These are phyloP conservation scores for Odontomyia ornata DNA, from an alignment of 2,888 invertebrate genomes.

Conservation along the genomic window DNA sequence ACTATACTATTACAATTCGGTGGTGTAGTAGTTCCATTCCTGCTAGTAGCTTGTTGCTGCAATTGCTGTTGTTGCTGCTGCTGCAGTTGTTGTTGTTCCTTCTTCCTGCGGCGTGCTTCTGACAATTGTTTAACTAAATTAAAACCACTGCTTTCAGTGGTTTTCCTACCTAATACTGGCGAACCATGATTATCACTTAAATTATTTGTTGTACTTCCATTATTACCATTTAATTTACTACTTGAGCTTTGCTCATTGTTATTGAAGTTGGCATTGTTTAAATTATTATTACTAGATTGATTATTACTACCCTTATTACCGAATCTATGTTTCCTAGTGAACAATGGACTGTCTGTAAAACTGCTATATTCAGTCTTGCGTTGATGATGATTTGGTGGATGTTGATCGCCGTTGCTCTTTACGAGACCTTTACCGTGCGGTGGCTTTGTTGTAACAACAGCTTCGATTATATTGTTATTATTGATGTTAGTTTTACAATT, in stretches of 20 bases:
- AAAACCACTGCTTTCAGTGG: constrained; percentile 58
- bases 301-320: constrained; percentile 53
- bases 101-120: constrained; percentile 61
- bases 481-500: constrained; percentile 32
- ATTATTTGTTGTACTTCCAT: constrained; percentile 47
- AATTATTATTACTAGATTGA: constrained; percentile 38
- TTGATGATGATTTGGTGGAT: constrained; percentile 38
- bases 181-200: constrained; percentile 56
- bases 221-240: constrained; percentile 39
- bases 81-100: constrained; percentile 55
- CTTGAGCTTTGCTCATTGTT: constrained; percentile 46
- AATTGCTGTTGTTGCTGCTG: constrained; percentile 34
- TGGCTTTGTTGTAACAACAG: constrained; percentile 17
- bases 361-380: constrained; percentile 63
- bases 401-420: neutral
- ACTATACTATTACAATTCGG: constrained; percentile 55
- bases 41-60: constrained; percentile 48
- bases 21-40: constrained; percentile 52
- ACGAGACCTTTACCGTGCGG: constrained; percentile 5
- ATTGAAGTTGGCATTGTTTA: constrained; percentile 34
- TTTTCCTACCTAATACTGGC: constrained; percentile 59
- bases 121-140: constrained; percentile 63
- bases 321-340: constrained; percentile 64
- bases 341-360: constrained; percentile 64
- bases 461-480: constrained; percentile 36